Base-by-base conservation (phyloP, 2,113 vertebrate genomes). In the Neogobius melanostomus region DNA sequence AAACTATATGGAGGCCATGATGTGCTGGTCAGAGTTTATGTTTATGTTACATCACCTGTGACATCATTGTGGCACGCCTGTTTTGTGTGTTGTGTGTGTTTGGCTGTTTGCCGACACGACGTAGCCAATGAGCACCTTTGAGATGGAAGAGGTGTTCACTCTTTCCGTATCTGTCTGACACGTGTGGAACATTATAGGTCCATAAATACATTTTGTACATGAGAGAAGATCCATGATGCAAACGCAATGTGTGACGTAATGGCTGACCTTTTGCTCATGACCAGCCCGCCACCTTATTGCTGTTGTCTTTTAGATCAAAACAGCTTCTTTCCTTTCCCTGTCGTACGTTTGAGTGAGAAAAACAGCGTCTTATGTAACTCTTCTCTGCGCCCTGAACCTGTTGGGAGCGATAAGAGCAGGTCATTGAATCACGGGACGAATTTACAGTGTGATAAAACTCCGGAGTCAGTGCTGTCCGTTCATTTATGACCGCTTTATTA, bases 351-450 rank as follows among this genome's bases (percentile, higher is more conserved):
- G 76, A 57, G 12, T 4, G 8, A 61, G 72, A 76, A 36, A 46
- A 61, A 75, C 76, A 79, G 15, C 52, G 52, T n/a, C 8, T 87
- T 86, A 75, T 17, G 62, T 17, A 89, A 82, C 17, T 9, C 14
- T 60, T 42, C 68, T 72, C n/a, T 11, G 16, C 0, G 16, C 8
- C 21, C 46, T 82, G 82, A 79, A 82, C 77, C 6, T 28, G 64
- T 61, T 43, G 8, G 6, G 46, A 72, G 64, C 65, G 77, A 80
- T 84, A 82, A 66, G 7, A 61, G 17, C 16, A 2, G 14, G 6
- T 57, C 66, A 45, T 44, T 16, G 57, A 64, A 83, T 72, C 59
- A 47, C 36, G 57, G 12, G 8, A 5, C 57, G 44, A 36, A 45
- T 74, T 75, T 77, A 77, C 14, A 36, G 56, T 11, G 8, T 16